Base-by-base conservation (phyloP, 2,888 invertebrate genomes). In the Agriopis leucophaearia region DNA sequence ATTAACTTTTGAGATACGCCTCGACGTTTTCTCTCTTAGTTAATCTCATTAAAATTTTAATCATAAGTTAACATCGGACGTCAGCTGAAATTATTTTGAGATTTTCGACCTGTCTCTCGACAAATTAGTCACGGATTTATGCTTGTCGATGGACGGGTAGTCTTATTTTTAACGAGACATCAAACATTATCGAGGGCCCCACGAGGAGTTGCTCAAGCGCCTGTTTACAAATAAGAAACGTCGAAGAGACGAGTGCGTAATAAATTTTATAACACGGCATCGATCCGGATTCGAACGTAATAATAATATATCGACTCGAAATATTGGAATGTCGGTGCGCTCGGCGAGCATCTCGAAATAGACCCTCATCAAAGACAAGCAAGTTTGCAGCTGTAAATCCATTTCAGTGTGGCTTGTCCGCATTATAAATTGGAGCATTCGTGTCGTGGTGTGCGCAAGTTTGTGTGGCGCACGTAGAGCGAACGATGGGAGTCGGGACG, bases 361-460 rank as follows among this genome's bases (percentile, higher is more conserved):
- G 89, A 90, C 90, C 89, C 90, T 94, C 94, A 93, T 94, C 94
- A 94, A 94, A 94, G 94, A 93, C 92, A 90, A 91, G 87, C 91
- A 93, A 91, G 91, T 90, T 92, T 90, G 92, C 91, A 91, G 94
- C 93, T 92, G 94, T 94, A 94, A 94, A 94, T 93, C 93, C 92
- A 91, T 91, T 92, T 94, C 92, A 92, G 87, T 90, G 90, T 91
- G 87, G 90, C 90, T 89, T 90, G 91, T 92, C 91, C 89, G 91
- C 87, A 88, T 92, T 94, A 93, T 94, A 94, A 94, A 94, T 94
- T 90, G 88, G 90, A 87, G 80, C 87, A 83, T 85, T 84, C 79
- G 81, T 77, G 76, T 76, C 64, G 68, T 47, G 65, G 73, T 69
- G 69, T 79, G 74, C 80, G 75, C 77, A 82, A 79, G 73, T 79